Conservation (phyloP, 2,797 vertebrate species). For the Platalea minor region DNA sequence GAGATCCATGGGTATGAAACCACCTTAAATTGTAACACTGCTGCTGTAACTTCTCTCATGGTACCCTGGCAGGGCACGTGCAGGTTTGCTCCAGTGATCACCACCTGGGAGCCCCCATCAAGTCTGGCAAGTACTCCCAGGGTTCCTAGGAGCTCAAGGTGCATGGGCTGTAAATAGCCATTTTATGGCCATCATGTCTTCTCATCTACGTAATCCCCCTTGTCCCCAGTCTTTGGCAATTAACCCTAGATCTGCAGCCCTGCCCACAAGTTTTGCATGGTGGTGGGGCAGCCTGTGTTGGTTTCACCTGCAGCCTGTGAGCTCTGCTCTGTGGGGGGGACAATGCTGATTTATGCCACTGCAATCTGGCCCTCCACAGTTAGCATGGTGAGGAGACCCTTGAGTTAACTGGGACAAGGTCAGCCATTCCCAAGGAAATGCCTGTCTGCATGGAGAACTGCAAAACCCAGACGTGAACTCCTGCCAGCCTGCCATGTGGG, state of each 20-base stretch:
- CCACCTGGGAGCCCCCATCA: not conserved
- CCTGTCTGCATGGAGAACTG: not conserved
- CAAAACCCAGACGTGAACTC: not conserved
- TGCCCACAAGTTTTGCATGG: fast-evolving
- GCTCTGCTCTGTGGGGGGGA: not conserved
- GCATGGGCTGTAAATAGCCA: not conserved
- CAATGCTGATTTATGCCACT: not conserved
- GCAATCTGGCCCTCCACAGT: not conserved
- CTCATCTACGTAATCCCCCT: not conserved
- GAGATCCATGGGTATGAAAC: not conserved
- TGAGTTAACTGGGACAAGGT: not conserved
- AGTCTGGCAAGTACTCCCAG: not conserved
- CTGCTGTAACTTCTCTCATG: not conserved
- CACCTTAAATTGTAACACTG: not conserved
- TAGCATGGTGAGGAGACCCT: not conserved
- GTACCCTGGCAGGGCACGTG: not conserved
- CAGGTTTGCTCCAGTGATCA: not conserved
- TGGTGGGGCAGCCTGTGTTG: not conserved
- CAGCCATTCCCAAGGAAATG: not conserved
- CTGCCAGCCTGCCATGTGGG: not conserved
- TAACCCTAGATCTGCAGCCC: not conserved
- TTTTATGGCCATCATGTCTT: not conserved
- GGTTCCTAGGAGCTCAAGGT: not conserved
- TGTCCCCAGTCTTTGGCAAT: not conserved
- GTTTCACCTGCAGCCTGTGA: not conserved